Evolutionary conservation across 2,113 vertebrate species (phyloP).

Genomic region (Calidris pygmaea): DNA sequence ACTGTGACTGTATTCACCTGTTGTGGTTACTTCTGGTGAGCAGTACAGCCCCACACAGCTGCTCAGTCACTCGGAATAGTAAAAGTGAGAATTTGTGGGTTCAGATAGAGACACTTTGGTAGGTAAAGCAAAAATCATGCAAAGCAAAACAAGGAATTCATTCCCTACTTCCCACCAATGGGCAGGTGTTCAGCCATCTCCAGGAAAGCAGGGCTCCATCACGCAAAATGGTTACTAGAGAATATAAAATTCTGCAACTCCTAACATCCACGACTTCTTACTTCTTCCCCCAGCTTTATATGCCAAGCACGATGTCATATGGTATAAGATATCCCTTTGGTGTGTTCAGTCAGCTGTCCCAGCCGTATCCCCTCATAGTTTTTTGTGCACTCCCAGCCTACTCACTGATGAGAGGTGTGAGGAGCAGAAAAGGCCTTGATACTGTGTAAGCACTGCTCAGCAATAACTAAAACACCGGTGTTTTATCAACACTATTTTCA

Average conservation of each 20-base stretch:
- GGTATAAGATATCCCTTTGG: not conserved
- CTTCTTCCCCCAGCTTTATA: not conserved
- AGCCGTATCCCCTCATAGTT: not conserved
- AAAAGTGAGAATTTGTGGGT: not conserved
- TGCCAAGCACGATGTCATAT: not conserved
- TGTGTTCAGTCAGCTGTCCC: not conserved
- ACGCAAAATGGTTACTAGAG: fast-evolving
- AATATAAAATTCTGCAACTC: not conserved
- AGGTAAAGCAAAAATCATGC: not conserved
- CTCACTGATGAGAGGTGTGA: fast-evolving
- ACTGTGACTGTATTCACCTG: not conserved
- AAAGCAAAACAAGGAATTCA: not conserved
- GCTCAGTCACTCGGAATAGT: not conserved
- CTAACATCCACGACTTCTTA: fast-evolving
- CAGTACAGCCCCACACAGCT: not conserved
- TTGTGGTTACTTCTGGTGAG: not conserved
- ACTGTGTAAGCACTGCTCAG: not conserved
- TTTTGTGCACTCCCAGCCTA: not conserved
- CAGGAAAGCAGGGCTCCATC: not conserved
- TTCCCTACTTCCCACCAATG: not conserved
- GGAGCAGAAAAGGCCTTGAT: not conserved
- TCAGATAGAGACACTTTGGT: not conserved
- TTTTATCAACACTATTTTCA: not conserved
- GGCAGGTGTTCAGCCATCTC: not conserved
- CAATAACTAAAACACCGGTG: not conserved